Base-by-base conservation (phyloP, 2,113 vertebrate genomes). In the Dasyprocta punctata region DNA sequence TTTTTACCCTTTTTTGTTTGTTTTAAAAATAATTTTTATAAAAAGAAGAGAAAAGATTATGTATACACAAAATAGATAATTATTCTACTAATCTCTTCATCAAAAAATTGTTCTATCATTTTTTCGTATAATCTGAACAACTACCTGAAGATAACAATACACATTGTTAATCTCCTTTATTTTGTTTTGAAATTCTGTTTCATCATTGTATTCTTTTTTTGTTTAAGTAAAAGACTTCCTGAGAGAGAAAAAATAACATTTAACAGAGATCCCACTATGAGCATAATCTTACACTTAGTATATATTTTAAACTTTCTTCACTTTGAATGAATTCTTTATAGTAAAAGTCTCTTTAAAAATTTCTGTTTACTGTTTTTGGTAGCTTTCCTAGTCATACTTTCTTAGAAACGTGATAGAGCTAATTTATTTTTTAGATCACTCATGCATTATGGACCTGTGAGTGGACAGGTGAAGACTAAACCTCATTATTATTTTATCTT, bases 251-350 rank as follows among this genome's bases (percentile, higher is more conserved):
- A 82, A 16, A 49, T 16, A 61, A n/a, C 54, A 69, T 58, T 33
- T 61, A 75, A 81, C 69, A 67, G 60, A 85, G 14, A 56, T 52
- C 12, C n/a, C 13, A 10, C 75, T 52, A 20, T 67, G 61, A 24
- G 56, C 56, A 10, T 47, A 1, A 11, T 75, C 65, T 58, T n/a
- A 47, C 4, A 86, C 13, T 77, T 7, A 77, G 58, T 60, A 33
- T 52, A 3, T 28, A 80, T 65, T 95, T 97, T 86, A 91, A 89
- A 89, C 30, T 69, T 41, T 81, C 52, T 67, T 84, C 28, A 41
- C 5, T 82, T 67, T 63, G 26, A 86, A 56, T 88, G 41, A 75
- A 28, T 24, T 80, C 54, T 83, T 86, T 54, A 38, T 61, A 89
- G 84, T 4, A 75, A 47, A 93, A 93, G 41, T 22, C 38, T 7